These are phyloP conservation scores for Corydoras maculifer DNA, from an alignment of 2,113 vertebrate genomes.

Conservation along the genomic window DNA sequence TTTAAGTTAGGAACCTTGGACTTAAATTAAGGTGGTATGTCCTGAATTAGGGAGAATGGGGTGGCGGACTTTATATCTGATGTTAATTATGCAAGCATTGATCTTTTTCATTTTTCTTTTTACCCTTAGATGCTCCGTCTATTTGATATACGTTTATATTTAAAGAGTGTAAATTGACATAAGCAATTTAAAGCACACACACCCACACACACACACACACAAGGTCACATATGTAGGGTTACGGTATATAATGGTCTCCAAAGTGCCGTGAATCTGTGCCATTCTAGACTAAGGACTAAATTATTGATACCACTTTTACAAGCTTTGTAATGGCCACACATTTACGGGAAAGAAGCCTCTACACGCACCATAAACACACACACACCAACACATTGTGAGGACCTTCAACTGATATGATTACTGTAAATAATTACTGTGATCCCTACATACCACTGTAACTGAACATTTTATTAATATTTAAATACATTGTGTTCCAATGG, in stretches of 20 bases:
- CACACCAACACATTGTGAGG: constrained; percentile 4
- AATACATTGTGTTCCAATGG: too few species aligned
- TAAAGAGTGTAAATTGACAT: background rate
- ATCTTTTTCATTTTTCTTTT: too few species aligned
- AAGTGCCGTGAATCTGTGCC: constrained; percentile 16
- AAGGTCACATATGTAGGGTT: constrained; percentile 19
- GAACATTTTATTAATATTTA: too few species aligned
- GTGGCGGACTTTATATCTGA: too few species aligned
- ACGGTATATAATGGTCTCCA: constrained; percentile 27
- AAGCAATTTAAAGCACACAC: too few species aligned
- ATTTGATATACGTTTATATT: background rate
- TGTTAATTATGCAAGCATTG: too few species aligned
- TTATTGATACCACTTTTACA: constrained; percentile 50
- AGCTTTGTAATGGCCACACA: constrained; percentile 31
- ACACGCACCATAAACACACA: constrained; percentile 26
- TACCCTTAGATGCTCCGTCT: too few species aligned
- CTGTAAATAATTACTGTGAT: background rate
- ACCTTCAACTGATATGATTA: background rate
- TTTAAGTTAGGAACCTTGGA: too few species aligned
- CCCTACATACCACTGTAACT: too few species aligned
- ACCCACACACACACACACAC: constrained; percentile 13
- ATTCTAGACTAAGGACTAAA: constrained; percentile 33
- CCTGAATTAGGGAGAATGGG: too few species aligned
- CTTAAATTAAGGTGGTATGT: too few species aligned
- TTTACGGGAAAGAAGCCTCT: constrained; percentile 36